Conservation (phyloP, 2,888 invertebrate species). For the Phasia obesa region DNA sequence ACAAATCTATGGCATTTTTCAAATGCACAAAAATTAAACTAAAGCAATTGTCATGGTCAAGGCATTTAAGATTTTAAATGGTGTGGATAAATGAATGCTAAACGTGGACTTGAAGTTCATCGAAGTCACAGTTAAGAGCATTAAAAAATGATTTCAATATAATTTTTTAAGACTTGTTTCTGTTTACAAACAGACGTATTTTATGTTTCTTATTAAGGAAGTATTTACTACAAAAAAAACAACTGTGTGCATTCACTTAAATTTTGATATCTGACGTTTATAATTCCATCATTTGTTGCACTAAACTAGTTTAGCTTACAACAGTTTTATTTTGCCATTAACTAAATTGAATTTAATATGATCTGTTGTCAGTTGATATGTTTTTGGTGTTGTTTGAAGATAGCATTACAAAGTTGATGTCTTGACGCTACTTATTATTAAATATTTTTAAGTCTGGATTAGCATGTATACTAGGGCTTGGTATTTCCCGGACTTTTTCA, state of each 20-base stretch:
- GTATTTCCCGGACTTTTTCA: too few species aligned
- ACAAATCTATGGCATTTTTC: constrained; percentile 55
- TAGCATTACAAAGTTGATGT: too few species aligned
- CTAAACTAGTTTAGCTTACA: constrained; percentile 1
- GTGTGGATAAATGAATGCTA: neutral
- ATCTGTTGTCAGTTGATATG: too few species aligned
- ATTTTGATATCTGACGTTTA: constrained; percentile 34
- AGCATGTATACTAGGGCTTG: too few species aligned
- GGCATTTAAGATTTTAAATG: constrained; percentile 36
- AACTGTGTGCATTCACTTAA: constrained; percentile 12
- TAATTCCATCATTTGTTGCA: constrained; percentile 12
- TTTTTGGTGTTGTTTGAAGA: too few species aligned
- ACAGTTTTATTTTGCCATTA: too few species aligned
- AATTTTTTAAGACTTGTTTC: constrained; percentile 24
- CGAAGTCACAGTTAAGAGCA: constrained; percentile 37
- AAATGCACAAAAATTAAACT: constrained; percentile 37
- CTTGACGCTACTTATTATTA: too few species aligned
- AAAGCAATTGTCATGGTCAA: constrained; percentile 70
- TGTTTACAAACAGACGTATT: neutral
- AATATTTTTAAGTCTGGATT: too few species aligned
- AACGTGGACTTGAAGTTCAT: constrained; percentile 32
- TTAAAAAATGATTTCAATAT: constrained; percentile 16
- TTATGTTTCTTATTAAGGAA: constrained; percentile 25
- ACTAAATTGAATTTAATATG: too few species aligned
- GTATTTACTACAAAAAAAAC: constrained; percentile 8